Conservation (phyloP, 2,888 invertebrate genomes). For the Andricus curvator region DNA sequence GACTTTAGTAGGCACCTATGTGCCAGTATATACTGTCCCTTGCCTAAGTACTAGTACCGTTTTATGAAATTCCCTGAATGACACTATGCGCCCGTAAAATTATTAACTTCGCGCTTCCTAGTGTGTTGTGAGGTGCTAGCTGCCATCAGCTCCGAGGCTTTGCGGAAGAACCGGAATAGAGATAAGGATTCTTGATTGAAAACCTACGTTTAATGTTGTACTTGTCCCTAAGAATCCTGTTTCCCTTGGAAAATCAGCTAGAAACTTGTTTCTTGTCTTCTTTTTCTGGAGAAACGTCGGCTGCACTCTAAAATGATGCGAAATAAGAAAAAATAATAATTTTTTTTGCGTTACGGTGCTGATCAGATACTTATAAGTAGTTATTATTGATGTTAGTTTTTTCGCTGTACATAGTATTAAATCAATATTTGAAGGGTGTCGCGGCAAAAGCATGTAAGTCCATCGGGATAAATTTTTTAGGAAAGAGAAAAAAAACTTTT, state of each 20-base stretch:
- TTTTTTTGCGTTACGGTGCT: too few species aligned
- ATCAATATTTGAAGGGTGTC: too few species aligned
- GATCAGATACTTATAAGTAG: too few species aligned
- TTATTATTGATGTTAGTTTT: too few species aligned
- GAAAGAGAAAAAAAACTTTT: too few species aligned
- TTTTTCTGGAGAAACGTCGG: neutral
- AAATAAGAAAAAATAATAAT: too few species aligned
- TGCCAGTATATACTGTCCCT: too few species aligned
- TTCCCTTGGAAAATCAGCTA: neutral
- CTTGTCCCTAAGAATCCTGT: conserved; percentile 5
- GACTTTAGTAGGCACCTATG: too few species aligned
- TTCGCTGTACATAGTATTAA: too few species aligned
- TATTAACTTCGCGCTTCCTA: conserved; percentile 11
- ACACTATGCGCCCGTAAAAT: conserved; percentile 10
- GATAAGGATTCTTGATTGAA: neutral
- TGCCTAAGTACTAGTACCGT: neutral
- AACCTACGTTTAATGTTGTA: neutral
- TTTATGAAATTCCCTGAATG: conserved; percentile 35
- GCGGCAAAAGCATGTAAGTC: too few species aligned
- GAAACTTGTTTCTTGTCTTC: neutral
- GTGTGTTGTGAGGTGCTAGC: neutral
- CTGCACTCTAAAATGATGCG: too few species aligned
- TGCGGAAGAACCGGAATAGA: conserved; percentile 11
- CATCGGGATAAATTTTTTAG: too few species aligned
- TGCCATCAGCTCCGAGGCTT: neutral